Percentiles rank a stretch among this genome's conserved stretches.
Conservation (phyloP, 2,797 vertebrate species). For the Hybognathus amarus region DNA sequence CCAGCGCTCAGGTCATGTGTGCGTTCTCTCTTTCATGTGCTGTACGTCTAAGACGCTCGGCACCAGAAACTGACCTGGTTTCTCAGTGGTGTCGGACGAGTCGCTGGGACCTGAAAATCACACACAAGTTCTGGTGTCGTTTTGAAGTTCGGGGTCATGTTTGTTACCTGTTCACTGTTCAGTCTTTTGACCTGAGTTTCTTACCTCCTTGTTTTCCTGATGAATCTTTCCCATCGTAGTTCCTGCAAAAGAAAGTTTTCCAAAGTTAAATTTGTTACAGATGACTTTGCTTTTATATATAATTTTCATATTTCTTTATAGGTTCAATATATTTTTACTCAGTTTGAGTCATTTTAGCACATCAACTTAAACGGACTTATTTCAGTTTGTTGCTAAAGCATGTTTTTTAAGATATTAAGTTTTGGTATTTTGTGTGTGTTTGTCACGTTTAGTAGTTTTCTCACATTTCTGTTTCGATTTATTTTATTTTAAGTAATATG, state of each 20-base stretch:
- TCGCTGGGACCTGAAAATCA: constrained; percentile 54
- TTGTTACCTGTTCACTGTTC: not conserved
- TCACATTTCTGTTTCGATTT: too few species aligned
- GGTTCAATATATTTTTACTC: not conserved
- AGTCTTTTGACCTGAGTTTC: not conserved
- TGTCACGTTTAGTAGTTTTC: not conserved
- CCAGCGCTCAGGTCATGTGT: not conserved
- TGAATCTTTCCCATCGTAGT: constrained; percentile 57
- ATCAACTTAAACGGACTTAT: not conserved
- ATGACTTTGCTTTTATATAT: too few species aligned
- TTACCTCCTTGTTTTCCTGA: constrained; percentile 54
- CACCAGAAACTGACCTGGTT: constrained; percentile 55
- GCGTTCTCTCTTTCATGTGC: not conserved
- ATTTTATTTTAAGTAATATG: not conserved
- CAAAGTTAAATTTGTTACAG: not conserved
- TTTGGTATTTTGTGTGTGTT: not conserved
- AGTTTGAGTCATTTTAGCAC: not conserved
- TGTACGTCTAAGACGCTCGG: constrained; percentile 9
- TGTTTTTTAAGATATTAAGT: too few species aligned
- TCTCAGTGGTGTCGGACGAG: constrained; percentile 48
- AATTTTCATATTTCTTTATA: not conserved
- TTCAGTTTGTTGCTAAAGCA: not conserved
- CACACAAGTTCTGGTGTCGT: not conserved
- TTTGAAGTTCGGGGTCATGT: not conserved
- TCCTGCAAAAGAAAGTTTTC: constrained; percentile 29